A percentile compares a stretch with the other conserved stretches of the same genome.
Conservation (phyloP, 2,888 invertebrate species). For the Geophilus truncorum region DNA sequence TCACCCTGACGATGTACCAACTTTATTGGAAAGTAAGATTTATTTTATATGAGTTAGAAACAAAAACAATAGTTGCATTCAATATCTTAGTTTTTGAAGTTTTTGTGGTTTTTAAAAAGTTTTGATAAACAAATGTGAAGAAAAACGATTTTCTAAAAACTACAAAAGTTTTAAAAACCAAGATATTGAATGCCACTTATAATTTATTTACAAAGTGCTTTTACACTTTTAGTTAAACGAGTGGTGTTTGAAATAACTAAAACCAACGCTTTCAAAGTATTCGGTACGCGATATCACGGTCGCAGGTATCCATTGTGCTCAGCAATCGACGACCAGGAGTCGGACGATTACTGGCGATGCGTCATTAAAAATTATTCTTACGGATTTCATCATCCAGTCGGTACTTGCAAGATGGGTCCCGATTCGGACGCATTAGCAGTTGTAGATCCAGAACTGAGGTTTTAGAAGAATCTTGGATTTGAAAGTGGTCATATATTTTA, state of each 20-base stretch:
- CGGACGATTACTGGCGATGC: constrained; percentile 36
- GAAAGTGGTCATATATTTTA: background rate
- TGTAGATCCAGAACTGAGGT: constrained; percentile 15
- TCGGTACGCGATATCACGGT: constrained; percentile 22
- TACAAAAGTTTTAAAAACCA: no score
- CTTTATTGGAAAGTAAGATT: constrained; percentile 65
- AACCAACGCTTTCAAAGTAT: constrained; percentile 16
- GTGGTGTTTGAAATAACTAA: background rate
- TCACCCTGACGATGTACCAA: constrained; percentile 68
- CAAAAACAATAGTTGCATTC: background rate
- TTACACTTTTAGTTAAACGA: background rate
- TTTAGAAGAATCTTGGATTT: background rate
- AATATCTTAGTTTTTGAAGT: no score
- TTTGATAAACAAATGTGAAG: no score
- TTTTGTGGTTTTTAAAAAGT: no score
- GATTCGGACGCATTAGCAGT: constrained; percentile 31
- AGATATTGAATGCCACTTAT: no score
- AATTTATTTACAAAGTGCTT: no score
- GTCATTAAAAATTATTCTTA: constrained; percentile 28
- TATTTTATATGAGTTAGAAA: no score
- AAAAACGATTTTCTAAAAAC: no score
- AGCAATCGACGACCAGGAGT: background rate
- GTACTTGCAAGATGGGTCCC: constrained; percentile 35
- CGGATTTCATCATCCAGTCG: constrained; percentile 25
- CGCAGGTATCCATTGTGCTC: background rate